Evolutionary conservation across 2,113 vertebrate species (phyloP), one percentile per base, ranked within the genome.

Genomic region (Silurus meridionalis): DNA sequence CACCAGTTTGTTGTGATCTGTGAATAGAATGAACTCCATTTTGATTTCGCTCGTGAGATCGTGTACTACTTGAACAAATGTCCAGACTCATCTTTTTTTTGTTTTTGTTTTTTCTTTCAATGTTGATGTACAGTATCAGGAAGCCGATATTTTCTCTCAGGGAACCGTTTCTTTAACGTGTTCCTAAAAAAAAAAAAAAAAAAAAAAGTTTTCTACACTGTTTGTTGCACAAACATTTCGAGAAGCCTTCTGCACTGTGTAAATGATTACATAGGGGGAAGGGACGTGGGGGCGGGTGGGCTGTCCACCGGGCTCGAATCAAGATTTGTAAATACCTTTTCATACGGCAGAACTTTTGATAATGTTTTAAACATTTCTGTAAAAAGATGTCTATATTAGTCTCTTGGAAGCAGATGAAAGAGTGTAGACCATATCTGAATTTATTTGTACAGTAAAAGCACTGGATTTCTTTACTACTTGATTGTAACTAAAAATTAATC

Each of bases 171-270:
- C 79, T 91, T 89, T 75, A 86, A 72, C 82, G 82, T 88, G 67
- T 85, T 90, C 92, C 88, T 89, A 52, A 52, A 11, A 10, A 48
- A 75, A 75, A 37, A 37, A 28, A 15, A 92, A 92, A 91, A 82
- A 63, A 91, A 87, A 90, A 91, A 91, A 91, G 91, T 94, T 93
- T 94, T 94, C 90, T 93, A 94, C 83, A 92, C 95, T 93, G 94
- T 95, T 95, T 93, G 94, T 95, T 95, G 95, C 95, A 96, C 95
- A 96, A 95, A 95, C 91, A 90, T 93, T 94, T 94, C 91, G 89
- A 95, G 92, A 95, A 94, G 93, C 95, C 95, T 96, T 96, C 95
- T 96, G 95, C 95, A 95, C 95, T 95, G 95, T 96, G 95, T 95
- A 94, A 93, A 94, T 93, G 93, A 92, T 91, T 92, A 92, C 83